Base-by-base conservation (phyloP, 2,888 invertebrate genomes). In the Alentia gelatinosa region DNA sequence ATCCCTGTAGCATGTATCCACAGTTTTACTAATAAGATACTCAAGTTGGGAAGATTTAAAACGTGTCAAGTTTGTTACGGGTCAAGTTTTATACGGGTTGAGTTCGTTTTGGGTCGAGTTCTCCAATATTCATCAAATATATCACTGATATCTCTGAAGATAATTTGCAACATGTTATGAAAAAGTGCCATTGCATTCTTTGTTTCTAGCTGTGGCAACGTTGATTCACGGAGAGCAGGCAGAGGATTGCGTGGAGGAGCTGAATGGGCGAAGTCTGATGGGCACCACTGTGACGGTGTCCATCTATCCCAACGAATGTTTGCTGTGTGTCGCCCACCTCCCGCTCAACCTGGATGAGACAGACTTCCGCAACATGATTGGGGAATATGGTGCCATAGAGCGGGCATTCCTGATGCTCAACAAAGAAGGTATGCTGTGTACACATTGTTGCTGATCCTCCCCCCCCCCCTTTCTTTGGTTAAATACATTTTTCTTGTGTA, bases 301-400 rank as follows among this genome's bases (percentile, higher is more conserved):
- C 35, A 95, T 96, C 26, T 96, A 96, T 26, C 95, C 96, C 5
- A 96, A 96, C 19, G 96, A 96, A 92, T 96, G 96, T 94, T 95
- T 97, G 92, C 95, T 97, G 26, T 97, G 97, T 93, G 95, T 97
- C 5, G 96, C 96, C 0, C 95, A 97, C 50, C 94, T 97, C 50
- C 97, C 97, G 0, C 94, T 95, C 1, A 93, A 94, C 91, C 96
- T 96, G 93, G 95, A 96, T 0, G 96, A 97, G 90, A 95, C 95
- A 23, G 96, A 96, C 91, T 97, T 97, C 93, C 93, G 94, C 15
- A 94, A 95, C n/a, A 94, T 97, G 35, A 96, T 97, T 9, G 93
- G 95, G 7, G 94, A 95, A 90, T 96, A 96, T 93, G 97, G 97
- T 0, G 95, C 96, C 89, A 95, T 97, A 9, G 95, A 96, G 39